Base-by-base conservation (phyloP, 2,888 invertebrate genomes). In the Cryptus viduatorius region DNA sequence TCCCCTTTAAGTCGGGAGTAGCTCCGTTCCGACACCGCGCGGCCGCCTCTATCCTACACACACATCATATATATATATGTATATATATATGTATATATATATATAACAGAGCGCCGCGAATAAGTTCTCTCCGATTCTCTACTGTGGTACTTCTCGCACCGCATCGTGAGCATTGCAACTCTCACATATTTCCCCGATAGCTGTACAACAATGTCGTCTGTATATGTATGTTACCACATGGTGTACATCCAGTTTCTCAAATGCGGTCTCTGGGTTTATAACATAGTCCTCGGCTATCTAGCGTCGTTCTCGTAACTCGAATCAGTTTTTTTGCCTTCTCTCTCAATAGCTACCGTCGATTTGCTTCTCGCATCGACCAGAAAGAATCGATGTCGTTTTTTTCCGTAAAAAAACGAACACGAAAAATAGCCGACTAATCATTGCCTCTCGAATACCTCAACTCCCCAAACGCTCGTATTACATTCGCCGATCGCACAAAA, bases 1-100 rank as follows among this genome's bases (percentile, higher is more conserved):
- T 87, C 87, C 84, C 84, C 87, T 87, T 87, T 87, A 87, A 87
- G 87, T 87, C 87, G 86, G 84, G 86, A 82, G 75, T 83, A 85
- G 79, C 79, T 80, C 56, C 80, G 84, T 82, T 85, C 72, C 82
- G 71, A 71, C 76, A 48, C 73, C 44, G 53, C 72, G 77, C 71
- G 46, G 5, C 50, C 19, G 29, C 61, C 61, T 61, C 73, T 50
- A 19, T 53, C 16, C 16, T 61, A 7, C 31, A 44, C n/a, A 42
- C 48, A 10, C 37, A 4, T 19, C 48, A 37, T 42, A 46, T 73
- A 64, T 76, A 76, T 65, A 76, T 42, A 4, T 53, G 1, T 53
- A 53, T 61, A 61, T n/a, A 61, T 61, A 61, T 73, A 64, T 76
- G 65, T 65, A 76, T 42, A 4, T 53, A 8, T 53, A 53, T 61